Base-by-base conservation (phyloP, 2,888 invertebrate species). In the Hydriomena furcata region DNA sequence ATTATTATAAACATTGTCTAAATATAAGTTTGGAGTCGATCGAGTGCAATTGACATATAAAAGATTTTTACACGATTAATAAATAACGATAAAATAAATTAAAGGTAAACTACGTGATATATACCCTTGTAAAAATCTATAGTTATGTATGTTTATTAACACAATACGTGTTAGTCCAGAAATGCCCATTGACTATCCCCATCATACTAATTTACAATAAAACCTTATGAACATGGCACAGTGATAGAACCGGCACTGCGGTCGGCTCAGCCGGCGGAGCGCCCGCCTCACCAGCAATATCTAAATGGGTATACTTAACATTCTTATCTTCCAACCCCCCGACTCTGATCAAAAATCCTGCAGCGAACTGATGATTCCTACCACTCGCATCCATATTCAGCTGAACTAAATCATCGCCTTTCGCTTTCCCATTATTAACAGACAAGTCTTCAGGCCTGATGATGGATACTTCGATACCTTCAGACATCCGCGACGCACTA, bases 251-350 rank as follows among this genome's bases (percentile, higher is more conserved):
- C 0, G 96, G 95, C 6, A 93, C 91, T 7, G 94, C 96, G 1
- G 95, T 94, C 0, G 95, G 94, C 38, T 93, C 92, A 0, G 91
- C 79, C 0, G 96, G 95, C 8, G 93, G 91, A 5, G 88, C 83
- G 0, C 95, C 95, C 2, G 93, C 92, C 0, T 94, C 93, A 0
- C 93, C 94, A 7, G 96, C 96, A 30, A 96, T 94, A 66, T 95
- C 95, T 70, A 95, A 67, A 77, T 95, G 95, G 0, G 94, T 94
- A 77, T 95, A 97, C 62, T 94, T 95, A 35, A 97, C 72, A 17
- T 96, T 96, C 56, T 91, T 91, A 83, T 96, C 94, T 66, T 96
- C 95, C 41, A 98, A 83, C 0, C 96, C 96, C 0, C 96, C 94
- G 1, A 95, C 94, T 81, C 94, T 91, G 45, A 97, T 94, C 58